phyloP scores from a whole-genome alignment of 2,888 invertebrate species.

The Octodonta nipae region DNA sequence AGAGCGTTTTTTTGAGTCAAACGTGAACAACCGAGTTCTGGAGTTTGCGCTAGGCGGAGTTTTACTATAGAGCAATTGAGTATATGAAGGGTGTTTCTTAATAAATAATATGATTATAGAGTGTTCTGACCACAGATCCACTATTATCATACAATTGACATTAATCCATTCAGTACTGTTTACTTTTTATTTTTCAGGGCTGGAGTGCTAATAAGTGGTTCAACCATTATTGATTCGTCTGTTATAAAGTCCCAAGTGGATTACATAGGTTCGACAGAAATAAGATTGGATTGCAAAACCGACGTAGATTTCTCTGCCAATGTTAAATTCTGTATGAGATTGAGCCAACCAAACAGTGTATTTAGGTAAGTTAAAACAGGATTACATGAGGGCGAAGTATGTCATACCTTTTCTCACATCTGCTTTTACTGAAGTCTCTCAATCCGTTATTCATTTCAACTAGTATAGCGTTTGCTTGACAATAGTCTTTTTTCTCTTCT shows the following conservation, averaged over 20 bases:
- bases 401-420: not conserved
- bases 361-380: conserved; percentile 39
- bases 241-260: conserved; percentile 54
- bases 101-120: too few species aligned
- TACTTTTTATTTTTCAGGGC: conserved; percentile 38
- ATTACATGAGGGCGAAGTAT: conserved; percentile 4
- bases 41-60: too few species aligned
- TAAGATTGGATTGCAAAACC: conserved; percentile 55
- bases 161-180: not conserved
- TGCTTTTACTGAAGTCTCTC: not conserved
- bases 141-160: not conserved
- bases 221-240: conserved; percentile 46
- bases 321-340: conserved; percentile 62
- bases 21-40: too few species aligned
- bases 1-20: too few species aligned
- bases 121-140: not conserved
- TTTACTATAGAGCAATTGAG: too few species aligned
- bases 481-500: too few species aligned
- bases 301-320: conserved; percentile 65
- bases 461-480: too few species aligned
- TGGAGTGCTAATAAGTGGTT: conserved; percentile 52
- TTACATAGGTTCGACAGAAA: conserved; percentile 51
- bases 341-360: conserved; percentile 52
- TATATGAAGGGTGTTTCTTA: too few species aligned
- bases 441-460: too few species aligned